These are phyloP conservation scores for Drosophila kuntzei DNA, from an alignment of 2,888 invertebrate species.

Conservation along the genomic window DNA sequence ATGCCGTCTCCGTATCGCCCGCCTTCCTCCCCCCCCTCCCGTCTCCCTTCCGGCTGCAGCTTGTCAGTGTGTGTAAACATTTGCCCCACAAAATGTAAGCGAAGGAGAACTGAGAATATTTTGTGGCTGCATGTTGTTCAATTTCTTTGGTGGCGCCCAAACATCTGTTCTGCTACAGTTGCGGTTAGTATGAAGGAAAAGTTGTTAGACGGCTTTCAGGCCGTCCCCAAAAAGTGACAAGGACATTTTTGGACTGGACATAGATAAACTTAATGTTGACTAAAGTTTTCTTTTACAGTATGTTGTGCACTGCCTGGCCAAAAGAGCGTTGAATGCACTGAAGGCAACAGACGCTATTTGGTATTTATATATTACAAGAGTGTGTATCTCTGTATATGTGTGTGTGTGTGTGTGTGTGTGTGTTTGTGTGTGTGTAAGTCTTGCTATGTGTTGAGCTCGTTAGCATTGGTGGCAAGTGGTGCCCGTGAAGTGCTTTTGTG, in stretches of 20 bases:
- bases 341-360: constrained; percentile 43
- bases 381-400: constrained; percentile 2
- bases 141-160: constrained; percentile 17
- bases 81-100: constrained; percentile 20
- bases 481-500: constrained; percentile 62
- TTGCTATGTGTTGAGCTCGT: constrained; percentile 53
- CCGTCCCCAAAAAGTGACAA: neutral
- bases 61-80: constrained; percentile 39
- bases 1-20: constrained; percentile 12
- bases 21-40: neutral
- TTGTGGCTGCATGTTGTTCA: constrained; percentile 42
- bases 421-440: constrained; percentile 17
- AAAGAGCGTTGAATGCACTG: constrained; percentile 32
- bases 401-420: constrained; percentile 13
- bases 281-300: constrained; percentile 47
- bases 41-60: constrained; percentile 2
- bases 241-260: constrained; percentile 23
- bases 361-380: constrained; percentile 53
- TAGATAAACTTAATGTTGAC: constrained; percentile 58
- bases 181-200: constrained; percentile 23
- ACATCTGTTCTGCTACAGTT: constrained; percentile 22
- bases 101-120: constrained; percentile 13
- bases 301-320: constrained; percentile 27
- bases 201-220: constrained; percentile 32
- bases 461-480: constrained; percentile 67